These are phyloP conservation scores for Deroptyus accipitrinus DNA, from an alignment of 2,113 vertebrate genomes.

Conservation along the genomic window DNA sequence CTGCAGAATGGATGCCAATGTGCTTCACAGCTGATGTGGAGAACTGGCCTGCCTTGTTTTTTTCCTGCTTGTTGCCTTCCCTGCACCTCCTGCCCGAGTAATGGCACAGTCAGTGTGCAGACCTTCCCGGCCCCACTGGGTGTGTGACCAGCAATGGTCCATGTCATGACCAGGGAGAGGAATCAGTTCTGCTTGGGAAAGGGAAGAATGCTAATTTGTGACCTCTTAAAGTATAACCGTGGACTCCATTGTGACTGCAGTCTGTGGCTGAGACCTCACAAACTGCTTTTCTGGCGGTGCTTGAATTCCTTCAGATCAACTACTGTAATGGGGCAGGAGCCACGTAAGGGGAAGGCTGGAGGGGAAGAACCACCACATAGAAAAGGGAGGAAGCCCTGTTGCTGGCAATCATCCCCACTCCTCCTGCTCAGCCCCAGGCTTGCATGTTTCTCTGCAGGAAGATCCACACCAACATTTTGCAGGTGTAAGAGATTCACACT, in stretches of 20 bases:
- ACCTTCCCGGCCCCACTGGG: not conserved
- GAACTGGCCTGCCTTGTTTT: not conserved
- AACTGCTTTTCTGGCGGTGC: not conserved
- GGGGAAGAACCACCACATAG: not conserved
- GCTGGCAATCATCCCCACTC: not conserved
- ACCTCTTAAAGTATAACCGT: not conserved
- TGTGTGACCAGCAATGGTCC: not conserved
- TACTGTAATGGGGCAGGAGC: not conserved
- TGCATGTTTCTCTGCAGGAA: not conserved
- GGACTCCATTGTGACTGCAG: not conserved
- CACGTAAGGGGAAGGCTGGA: no score
- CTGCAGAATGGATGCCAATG: rapidly evolving
- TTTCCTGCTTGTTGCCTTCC: not conserved
- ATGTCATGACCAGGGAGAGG: not conserved
- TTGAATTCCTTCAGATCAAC: not conserved
- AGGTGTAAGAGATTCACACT: not conserved
- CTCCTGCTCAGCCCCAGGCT: not conserved
- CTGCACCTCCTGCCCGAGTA: not conserved
- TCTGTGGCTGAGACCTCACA: not conserved
- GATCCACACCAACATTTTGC: not conserved
- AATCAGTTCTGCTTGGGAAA: not conserved
- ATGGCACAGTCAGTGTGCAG: not conserved
- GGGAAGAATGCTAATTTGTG: not conserved
- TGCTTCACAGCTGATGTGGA: not conserved
- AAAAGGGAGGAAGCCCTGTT: not conserved